Base-by-base conservation (phyloP, 2,888 invertebrate species). In the Nebria salina region DNA sequence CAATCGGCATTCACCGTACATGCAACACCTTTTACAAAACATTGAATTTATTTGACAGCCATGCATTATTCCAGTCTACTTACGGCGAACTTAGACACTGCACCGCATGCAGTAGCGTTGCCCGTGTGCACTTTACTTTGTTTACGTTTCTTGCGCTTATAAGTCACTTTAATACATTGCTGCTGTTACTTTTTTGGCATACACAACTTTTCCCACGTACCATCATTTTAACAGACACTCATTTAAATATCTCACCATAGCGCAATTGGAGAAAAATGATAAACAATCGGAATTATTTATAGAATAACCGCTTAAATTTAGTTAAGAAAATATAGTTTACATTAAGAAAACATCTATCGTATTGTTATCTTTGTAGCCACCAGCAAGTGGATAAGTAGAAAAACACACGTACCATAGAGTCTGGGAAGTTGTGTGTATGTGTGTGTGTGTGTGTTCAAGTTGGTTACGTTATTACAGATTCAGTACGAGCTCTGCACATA, bases 21-120 rank as follows among this genome's bases (percentile, higher is more conserved):
- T 41, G 42, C 73, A 73, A 73, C 73, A 72, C 76, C 76, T 77
- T 64, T 15, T 64, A 70, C 64, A 70, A 66, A 54, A 77, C 77
- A 72, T 42, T 54, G 68, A 70, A 72, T 72, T 77, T 77, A 77
- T 77, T 41, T 65, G 66, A 76, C 65, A 34, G 41, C n/a, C 66
- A 66, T 76, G 66, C 66, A 66, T 76, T 76, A 76, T 76, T 76
- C 72, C 72, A 65, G 54, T 54, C 54, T 54, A 54, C 54, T 54
- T 54, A 54, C 54, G 54, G 54, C 54, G 11, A 54, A 54, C 54
- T 54, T 54, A 54, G 54, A 54, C 54, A 54, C 54, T 54, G 54
- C 54, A 54, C 54, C 54, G 54, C 54, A 54, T 54, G 54, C 54
- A 11, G 11, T 13, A 54, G 54, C 54, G 13, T 34, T 54, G 54